Conservation (phyloP, 2,888 invertebrate genomes). For the Eupithecia tripunctaria region DNA sequence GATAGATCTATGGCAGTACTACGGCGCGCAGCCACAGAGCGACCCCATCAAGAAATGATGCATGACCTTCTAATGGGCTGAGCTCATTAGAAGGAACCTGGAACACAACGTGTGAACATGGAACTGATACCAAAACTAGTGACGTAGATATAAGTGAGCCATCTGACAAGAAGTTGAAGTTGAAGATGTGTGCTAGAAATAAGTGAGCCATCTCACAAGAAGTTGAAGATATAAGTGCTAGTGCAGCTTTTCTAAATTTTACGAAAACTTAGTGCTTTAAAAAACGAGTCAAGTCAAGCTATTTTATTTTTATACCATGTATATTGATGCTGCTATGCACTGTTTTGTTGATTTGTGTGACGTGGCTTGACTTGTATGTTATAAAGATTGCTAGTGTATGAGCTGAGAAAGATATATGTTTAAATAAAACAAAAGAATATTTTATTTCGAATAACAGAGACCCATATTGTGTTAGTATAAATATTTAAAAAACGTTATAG, state of each 20-base stretch:
- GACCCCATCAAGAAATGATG: constrained; percentile 82
- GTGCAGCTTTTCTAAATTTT: constrained; percentile 17
- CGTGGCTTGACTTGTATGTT: not conserved
- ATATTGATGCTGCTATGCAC: not conserved
- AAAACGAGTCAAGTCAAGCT: not conserved
- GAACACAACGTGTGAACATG: constrained; percentile 29
- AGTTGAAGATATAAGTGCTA: constrained; percentile 17
- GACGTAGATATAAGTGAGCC: constrained; percentile 15
- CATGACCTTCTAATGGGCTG: constrained; percentile 82
- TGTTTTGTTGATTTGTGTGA: not conserved
- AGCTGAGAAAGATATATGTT: not conserved
- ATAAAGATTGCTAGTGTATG: not conserved
- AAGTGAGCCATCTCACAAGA: no score
- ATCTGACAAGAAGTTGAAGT: no score
- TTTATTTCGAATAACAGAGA: no score
- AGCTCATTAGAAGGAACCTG: constrained; percentile 77
- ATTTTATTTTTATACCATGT: not conserved
- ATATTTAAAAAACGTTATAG: no score
- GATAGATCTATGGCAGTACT: constrained; percentile 93
- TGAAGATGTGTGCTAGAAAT: no score
- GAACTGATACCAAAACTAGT: constrained; percentile 30
- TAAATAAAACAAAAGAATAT: no score
- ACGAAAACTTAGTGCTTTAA: not conserved
- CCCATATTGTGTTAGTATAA: no score
- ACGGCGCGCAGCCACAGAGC: constrained; percentile 85